These are phyloP conservation scores for Myotis daubentonii DNA, from an alignment of 2,797 vertebrate genomes.

Conservation along the genomic window DNA sequence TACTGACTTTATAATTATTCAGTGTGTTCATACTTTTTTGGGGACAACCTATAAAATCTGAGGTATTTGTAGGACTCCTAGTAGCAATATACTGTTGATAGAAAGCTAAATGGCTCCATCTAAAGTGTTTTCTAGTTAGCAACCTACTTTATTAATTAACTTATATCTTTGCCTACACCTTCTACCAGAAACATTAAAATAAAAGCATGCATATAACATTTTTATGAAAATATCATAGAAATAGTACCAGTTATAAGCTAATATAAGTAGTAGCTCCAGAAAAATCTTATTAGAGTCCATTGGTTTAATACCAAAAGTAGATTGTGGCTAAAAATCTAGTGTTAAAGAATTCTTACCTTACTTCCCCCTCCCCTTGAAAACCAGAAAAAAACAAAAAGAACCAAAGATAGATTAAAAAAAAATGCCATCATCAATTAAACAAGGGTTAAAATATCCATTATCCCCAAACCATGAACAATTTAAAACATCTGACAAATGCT, in stretches of 20 bases:
- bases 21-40: too few relatives aligned
- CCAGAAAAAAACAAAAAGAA: not conserved
- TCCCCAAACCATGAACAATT: not conserved
- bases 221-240: not conserved
- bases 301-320: not conserved
- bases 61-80: conserved; percentile 14
- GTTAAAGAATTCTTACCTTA: not conserved
- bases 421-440: conserved; percentile 38
- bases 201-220: not conserved
- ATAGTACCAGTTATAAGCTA: not conserved
- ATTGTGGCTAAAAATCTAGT: conserved; percentile 3
- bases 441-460: not conserved
- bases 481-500: not conserved
- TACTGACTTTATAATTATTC: too few relatives aligned
- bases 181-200: conserved; percentile 36
- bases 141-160: not conserved
- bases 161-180: not conserved
- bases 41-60: not conserved
- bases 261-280: conserved; percentile 2
- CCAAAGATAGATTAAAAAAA: not conserved
- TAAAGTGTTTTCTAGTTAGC: not conserved
- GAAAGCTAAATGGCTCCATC: not conserved
- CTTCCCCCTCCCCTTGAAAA: not conserved
- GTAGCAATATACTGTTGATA: not conserved
- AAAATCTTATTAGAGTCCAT: not conserved